These are phyloP conservation scores for Euura lappo DNA, from an alignment of 1,140 invertebrate species.

Conservation along the genomic window DNA sequence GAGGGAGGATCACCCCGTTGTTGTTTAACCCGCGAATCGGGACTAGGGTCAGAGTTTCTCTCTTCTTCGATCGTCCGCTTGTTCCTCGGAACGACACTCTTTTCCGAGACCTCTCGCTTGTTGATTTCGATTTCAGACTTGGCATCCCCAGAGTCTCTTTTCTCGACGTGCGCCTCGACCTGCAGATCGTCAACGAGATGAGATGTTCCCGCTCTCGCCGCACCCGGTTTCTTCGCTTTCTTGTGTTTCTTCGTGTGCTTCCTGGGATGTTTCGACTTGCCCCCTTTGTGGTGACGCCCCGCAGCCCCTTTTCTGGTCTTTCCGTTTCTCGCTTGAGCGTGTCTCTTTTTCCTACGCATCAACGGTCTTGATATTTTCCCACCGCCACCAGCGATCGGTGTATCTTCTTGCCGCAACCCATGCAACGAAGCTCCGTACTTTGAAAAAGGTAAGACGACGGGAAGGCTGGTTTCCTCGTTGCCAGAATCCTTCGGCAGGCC, in stretches of 20 bases:
- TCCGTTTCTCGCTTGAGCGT: too few species aligned
- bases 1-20: too few species aligned
- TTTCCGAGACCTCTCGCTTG: background rate
- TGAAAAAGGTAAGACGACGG: too few species aligned
- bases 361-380: too few species aligned
- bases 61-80: background rate
- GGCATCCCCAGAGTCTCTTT: background rate
- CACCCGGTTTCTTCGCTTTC: background rate
- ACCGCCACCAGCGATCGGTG: too few species aligned
- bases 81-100: background rate
- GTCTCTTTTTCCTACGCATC: too few species aligned
- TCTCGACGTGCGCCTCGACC: background rate
- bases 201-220: background rate
- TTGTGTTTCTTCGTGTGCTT: background rate
- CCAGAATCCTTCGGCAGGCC: too few species aligned
- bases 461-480: too few species aligned
- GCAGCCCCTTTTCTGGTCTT: too few species aligned
- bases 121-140: background rate
- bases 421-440: too few species aligned
- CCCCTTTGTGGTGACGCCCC: background rate
- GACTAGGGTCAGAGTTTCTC: background rate
- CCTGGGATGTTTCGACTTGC: background rate
- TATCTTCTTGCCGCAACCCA: too few species aligned
- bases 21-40: too few species aligned
- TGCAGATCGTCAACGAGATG: background rate